These are phyloP conservation scores for Saccostrea echinata DNA, from an alignment of 1,140 invertebrate genomes.

Conservation along the genomic window DNA sequence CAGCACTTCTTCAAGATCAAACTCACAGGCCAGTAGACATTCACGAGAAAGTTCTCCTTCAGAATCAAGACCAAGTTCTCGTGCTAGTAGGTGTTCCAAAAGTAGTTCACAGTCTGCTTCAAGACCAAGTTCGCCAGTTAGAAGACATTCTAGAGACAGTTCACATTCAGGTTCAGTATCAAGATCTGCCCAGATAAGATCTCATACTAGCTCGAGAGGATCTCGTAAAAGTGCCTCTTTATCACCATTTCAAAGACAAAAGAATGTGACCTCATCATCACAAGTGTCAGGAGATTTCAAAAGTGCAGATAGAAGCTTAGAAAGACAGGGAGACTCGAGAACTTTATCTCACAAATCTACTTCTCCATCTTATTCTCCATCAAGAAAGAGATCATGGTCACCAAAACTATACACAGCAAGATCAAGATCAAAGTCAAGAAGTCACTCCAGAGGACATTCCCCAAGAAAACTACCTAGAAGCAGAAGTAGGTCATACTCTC, in stretches of 20 bases:
- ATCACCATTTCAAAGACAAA: background rate
- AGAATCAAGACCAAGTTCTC: slow-evolving; percentile 17
- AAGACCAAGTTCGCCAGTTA: background rate
- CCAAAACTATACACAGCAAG: background rate
- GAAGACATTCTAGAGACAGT: background rate
- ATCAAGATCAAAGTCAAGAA: background rate
- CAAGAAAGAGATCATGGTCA: slow-evolving; percentile 30
- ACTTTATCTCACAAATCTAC: background rate
- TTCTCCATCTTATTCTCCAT: background rate
- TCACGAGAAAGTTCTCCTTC: background rate
- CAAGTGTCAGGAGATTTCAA: background rate
- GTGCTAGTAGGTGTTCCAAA: slow-evolving; percentile 16
- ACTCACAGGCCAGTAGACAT: background rate
- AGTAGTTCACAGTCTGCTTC: background rate
- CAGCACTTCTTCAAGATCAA: slow-evolving; percentile 26
- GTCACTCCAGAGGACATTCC: background rate
- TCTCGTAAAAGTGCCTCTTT: background rate
- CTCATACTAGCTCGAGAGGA: background rate
- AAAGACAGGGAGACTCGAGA: background rate
- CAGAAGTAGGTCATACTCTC: slow-evolving; percentile 36
- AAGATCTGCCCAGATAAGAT: background rate
- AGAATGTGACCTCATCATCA: background rate
- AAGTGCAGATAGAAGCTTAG: background rate
- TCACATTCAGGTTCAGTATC: background rate
- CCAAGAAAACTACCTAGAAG: slow-evolving; percentile 20